phyloP scores from a whole-genome alignment of 2,113 vertebrate species.

The Eurystomus gularis region DNA sequence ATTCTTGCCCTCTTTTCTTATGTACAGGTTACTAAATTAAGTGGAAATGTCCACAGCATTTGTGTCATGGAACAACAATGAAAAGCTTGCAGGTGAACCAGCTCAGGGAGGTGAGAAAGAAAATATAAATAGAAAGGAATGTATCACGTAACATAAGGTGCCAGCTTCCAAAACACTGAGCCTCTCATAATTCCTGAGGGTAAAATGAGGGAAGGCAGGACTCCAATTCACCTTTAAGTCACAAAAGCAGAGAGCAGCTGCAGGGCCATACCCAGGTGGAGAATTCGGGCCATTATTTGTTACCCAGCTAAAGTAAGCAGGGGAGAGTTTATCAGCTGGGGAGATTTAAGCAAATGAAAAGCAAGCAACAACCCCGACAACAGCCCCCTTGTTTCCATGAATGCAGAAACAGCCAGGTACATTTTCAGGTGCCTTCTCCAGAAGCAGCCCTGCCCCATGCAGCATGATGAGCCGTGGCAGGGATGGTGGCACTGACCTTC shows the following conservation, averaged over 20 bases:
- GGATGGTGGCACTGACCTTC: background rate
- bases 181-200: background rate
- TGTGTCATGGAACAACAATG: constrained; percentile 15
- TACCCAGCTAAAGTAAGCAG: rapidly evolving
- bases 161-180: background rate
- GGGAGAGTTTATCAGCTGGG: background rate
- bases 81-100: background rate
- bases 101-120: background rate
- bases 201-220: background rate
- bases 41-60: background rate
- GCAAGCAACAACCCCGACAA: background rate
- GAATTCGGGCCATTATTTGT: background rate
- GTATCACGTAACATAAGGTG: background rate
- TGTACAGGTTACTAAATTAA: background rate
- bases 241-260: background rate
- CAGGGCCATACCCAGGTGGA: background rate
- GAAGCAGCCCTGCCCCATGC: background rate
- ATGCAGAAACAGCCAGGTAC: background rate
- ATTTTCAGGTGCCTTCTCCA: background rate
- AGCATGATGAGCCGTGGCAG: background rate
- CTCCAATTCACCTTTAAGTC: background rate
- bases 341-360: background rate
- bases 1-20: background rate
- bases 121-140: constrained; percentile 23
- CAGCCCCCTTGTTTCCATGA: background rate